phyloP scores from a whole-genome alignment of 2,888 invertebrate species.

The Imbricaverruca yamaguchii region DNA sequence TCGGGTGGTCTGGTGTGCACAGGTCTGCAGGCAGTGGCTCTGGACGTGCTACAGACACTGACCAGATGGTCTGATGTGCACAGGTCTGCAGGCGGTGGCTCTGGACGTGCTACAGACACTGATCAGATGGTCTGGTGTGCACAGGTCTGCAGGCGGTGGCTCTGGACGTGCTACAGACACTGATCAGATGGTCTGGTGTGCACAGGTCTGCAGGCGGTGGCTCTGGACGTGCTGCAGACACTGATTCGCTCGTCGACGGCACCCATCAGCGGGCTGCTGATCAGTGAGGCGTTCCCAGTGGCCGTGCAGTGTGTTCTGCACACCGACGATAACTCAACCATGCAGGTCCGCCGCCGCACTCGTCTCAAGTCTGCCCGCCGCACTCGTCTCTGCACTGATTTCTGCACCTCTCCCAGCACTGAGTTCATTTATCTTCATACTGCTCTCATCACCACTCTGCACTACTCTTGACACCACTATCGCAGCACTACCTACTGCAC shows the following conservation, averaged over 20 bases:
- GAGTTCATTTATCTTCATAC: too few relatives aligned
- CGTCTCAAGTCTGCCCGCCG: neutral
- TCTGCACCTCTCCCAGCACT: too few relatives aligned
- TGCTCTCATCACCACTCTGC: too few relatives aligned
- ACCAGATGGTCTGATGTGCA: neutral
- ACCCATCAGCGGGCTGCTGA: constrained; percentile 51
- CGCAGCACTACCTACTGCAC: too few relatives aligned
- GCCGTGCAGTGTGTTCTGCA: constrained; percentile 55
- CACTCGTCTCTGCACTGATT: too few relatives aligned
- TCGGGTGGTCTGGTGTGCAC: neutral
- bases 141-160: constrained; percentile 48
- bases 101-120: constrained; percentile 50
- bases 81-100: constrained; percentile 48
- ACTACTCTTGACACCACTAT: too few relatives aligned
- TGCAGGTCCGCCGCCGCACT: constrained; percentile 44
- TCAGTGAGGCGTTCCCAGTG: constrained; percentile 59
- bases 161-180: constrained; percentile 50
- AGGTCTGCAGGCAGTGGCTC: constrained; percentile 48
- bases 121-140: neutral
- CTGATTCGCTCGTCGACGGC: constrained; percentile 54
- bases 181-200: neutral
- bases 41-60: constrained; percentile 44
- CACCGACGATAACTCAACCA: constrained; percentile 56
- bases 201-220: constrained; percentile 46
- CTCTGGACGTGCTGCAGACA: constrained; percentile 57